Evolutionary conservation across 2,113 vertebrate species (phyloP), one percentile per base, ranked within the genome.

Genomic region (Salvelinus namaycush): DNA sequence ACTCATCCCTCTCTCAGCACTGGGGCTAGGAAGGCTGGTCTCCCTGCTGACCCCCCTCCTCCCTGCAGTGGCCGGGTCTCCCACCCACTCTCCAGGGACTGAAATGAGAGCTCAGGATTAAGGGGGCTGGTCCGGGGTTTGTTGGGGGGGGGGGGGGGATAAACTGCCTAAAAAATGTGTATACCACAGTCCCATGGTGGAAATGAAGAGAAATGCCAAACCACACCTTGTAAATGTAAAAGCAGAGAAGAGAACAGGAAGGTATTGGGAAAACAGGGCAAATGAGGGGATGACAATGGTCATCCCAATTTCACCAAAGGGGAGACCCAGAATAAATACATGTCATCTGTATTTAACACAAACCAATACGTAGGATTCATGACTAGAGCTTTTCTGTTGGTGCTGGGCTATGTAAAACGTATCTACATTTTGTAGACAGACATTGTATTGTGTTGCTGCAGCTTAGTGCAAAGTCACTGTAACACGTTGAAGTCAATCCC

Each of bases 1-100:
- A 81, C 81, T 92, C 90, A 92, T 92, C 85, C 69, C 78, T 92
- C 70, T 76, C 73, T 57, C 44, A 54, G 82, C 34, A 72, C 70
- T 49, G 77, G 66, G 59, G 76, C n/a, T 5, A 82, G 65, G 49
- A 64, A 59, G 79, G 76, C 80, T 74, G 67, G 70, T 73, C 49
- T n/a, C 74, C 76, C 72, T 72, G 60, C 74, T 27, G 73, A 59
- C 24, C 66, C 54, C 27, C 76, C 49, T 60, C 64, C 49, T 74
- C 67, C 67, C 73, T 79, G 60, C 67, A 71, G 77, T 59, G 39
- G 9, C 11, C 39, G 0, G 39, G 39, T 44, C 39, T 11, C 39
- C 39, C 39, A 39, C 39, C 8, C 39, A 44, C 39, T 44, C 39
- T 44, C 39, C 39, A 11, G 39, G 39, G 39, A 44, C 39, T 44